Percentiles rank a stretch among this genome's conserved stretches.
phyloP scores from a whole-genome alignment of 2,797 vertebrate genomes.

The Crypturellus tataupa region DNA sequence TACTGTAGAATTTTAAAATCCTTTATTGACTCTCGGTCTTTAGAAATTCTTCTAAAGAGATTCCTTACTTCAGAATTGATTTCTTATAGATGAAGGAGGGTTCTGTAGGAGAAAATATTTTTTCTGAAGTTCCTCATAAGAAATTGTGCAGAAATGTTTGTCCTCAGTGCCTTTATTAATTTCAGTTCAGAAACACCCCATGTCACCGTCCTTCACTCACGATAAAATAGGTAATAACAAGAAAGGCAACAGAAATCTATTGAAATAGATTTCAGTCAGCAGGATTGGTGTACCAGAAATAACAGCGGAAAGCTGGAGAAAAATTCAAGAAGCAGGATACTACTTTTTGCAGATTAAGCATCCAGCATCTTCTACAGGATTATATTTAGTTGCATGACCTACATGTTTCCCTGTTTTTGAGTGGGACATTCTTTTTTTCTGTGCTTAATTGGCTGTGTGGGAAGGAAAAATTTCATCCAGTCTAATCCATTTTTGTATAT shows the following conservation, averaged over 20 bases:
- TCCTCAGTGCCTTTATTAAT: background rate
- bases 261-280: constrained; percentile 3
- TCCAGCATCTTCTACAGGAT: background rate
- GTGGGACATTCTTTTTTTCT: background rate
- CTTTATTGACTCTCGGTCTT: background rate
- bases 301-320: background rate
- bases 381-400: constrained; percentile 33
- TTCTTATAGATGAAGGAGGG: background rate
- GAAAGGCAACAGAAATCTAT: background rate
- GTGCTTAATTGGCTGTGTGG: background rate
- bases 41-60: background rate
- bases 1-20: background rate
- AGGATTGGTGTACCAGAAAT: background rate
- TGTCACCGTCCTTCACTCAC: background rate
- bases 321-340: background rate
- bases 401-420: constrained; percentile 10
- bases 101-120: background rate
- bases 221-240: background rate
- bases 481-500: background rate
- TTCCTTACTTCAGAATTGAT: background rate
- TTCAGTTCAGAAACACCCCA: background rate
- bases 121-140: background rate
- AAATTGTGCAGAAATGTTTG: background rate
- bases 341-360: background rate
- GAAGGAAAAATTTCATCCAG: background rate